Evolutionary conservation across 2,888 invertebrate genomes (phyloP).

Genomic region (Parnassius mnemosyne): DNA sequence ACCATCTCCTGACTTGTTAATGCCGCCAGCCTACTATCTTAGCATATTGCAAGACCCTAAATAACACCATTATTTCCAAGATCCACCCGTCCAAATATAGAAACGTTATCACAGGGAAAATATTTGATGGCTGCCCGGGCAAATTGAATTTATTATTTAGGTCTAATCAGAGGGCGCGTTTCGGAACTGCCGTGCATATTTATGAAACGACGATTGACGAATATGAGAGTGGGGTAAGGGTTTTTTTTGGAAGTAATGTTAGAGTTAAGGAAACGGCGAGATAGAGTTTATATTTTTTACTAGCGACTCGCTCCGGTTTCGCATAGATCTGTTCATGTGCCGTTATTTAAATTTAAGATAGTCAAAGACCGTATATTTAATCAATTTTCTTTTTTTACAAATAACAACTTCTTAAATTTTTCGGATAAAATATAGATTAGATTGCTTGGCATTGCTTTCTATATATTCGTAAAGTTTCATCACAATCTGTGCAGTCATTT

Average conservation of each 20-base stretch:
- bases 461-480: too few relatives aligned
- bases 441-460: too few relatives aligned
- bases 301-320: too few relatives aligned
- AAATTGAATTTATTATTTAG: conserved; percentile 79
- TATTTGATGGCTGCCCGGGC: conserved; percentile 68
- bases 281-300: too few relatives aligned
- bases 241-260: conserved; percentile 4
- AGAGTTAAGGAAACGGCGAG: not conserved
- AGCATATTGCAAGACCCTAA: conserved; percentile 79
- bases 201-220: conserved; percentile 40
- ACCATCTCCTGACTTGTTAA: conserved; percentile 79
- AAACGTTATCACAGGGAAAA: conserved; percentile 66
- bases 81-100: conserved; percentile 66
- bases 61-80: conserved; percentile 74
- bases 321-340: too few relatives aligned
- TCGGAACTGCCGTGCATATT: conserved; percentile 40
- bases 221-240: conserved; percentile 29
- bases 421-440: too few relatives aligned
- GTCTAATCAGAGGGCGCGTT: conserved; percentile 57
- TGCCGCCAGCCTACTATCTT: conserved; percentile 76
- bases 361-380: too few relatives aligned
- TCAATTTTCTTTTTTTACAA: too few relatives aligned
- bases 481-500: too few relatives aligned
- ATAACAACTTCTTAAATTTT: too few relatives aligned
- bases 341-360: too few relatives aligned